Conservation (phyloP, 2,113 vertebrate species). For the Agelaius phoeniceus region DNA sequence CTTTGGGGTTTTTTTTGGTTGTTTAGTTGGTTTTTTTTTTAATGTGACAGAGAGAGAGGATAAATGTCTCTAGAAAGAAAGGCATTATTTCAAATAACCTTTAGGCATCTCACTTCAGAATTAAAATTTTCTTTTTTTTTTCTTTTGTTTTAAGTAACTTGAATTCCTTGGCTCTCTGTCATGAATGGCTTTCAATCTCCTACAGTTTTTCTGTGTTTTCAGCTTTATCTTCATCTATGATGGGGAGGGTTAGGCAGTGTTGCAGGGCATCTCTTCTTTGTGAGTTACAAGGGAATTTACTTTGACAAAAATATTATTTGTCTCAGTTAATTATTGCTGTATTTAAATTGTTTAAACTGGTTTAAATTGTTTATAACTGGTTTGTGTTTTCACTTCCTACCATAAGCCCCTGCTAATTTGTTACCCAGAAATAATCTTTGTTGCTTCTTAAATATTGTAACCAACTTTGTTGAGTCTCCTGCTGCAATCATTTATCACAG, state of each 20-base stretch:
- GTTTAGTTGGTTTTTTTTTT: not conserved
- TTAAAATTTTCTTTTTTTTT: not conserved
- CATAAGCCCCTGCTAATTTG: not conserved
- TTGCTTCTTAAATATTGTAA: not conserved
- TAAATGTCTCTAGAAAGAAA: not conserved
- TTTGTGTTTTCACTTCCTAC: not conserved
- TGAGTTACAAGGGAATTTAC: not conserved
- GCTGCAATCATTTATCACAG: not conserved
- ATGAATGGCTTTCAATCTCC: not conserved
- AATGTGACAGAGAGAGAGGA: not conserved
- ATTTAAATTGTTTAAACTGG: not conserved
- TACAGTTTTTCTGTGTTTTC: not conserved
- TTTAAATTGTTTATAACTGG: not conserved
- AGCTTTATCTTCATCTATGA: not conserved
- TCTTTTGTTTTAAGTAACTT: not conserved
- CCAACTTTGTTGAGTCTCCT: not conserved
- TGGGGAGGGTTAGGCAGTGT: not conserved
- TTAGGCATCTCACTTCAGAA: not conserved
- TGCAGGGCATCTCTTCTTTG: not conserved
- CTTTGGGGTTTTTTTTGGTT: not conserved
- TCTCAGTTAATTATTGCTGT: not conserved
- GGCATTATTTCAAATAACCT: not conserved
- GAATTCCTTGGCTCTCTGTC: not conserved
- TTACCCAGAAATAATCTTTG: not conserved
- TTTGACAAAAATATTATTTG: not conserved